A percentile compares a stretch with the other conserved stretches of the same genome.
These are phyloP conservation scores for Pterocles orientalis DNA, from an alignment of 2,113 vertebrate genomes.

Conservation along the genomic window DNA sequence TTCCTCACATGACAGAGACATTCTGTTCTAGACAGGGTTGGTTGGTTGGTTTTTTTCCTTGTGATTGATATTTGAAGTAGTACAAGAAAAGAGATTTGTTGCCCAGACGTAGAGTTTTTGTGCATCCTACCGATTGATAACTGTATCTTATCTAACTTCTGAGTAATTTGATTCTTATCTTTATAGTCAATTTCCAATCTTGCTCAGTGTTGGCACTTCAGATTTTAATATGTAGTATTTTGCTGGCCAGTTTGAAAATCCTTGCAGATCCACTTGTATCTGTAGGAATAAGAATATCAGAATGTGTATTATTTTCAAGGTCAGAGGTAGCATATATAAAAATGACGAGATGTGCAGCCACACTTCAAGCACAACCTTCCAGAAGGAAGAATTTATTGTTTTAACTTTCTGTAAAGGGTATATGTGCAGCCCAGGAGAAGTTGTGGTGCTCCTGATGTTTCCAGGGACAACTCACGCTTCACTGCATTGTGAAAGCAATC, in stretches of 20 bases:
- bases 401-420: not conserved
- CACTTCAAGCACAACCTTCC: not conserved
- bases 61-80: not conserved
- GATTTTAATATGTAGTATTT: not conserved
- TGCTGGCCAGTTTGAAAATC: not conserved
- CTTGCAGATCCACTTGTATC: not conserved
- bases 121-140: not conserved
- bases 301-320: not conserved
- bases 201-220: not conserved
- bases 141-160: not conserved
- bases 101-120: not conserved
- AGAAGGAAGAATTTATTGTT: not conserved
- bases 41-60: not conserved
- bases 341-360: not conserved
- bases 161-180: not conserved
- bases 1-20: not conserved
- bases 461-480: not conserved
- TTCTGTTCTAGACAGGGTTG: not conserved
- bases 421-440: not conserved
- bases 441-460: not conserved
- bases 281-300: not conserved
- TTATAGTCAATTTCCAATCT: not conserved
- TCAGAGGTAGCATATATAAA: not conserved
- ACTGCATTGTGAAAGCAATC: not conserved
- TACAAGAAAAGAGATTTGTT: not conserved